phyloP scores from a whole-genome alignment of 2,888 invertebrate species.

The Drosophila eohydei region DNA sequence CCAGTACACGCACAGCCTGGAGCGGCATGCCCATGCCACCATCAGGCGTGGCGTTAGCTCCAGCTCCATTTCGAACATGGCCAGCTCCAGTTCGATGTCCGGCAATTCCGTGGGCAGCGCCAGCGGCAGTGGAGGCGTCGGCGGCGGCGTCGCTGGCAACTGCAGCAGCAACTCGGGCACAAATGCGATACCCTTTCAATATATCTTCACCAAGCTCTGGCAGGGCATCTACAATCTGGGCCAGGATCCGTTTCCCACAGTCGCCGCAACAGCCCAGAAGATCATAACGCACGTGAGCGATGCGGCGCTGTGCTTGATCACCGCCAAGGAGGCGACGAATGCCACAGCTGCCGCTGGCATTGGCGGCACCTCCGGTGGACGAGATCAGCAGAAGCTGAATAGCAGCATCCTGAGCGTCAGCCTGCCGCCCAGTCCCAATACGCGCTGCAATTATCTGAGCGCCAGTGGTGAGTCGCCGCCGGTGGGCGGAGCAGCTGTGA shows the following conservation, averaged over 20 bases:
- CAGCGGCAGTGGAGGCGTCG: neutral
- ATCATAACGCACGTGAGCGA: constrained; percentile 91
- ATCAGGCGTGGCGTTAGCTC: constrained; percentile 90
- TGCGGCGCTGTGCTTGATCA: constrained; percentile 86
- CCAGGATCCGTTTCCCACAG: constrained; percentile 94
- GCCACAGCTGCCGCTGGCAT: constrained; percentile 45
- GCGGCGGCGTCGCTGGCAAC: neutral
- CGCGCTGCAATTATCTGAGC: constrained; percentile 85
- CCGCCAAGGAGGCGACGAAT: constrained; percentile 84
- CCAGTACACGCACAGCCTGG: constrained; percentile 84
- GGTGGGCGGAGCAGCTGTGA: constrained; percentile 3
- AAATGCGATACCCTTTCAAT: constrained; percentile 84
- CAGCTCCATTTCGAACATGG: constrained; percentile 88
- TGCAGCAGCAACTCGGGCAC: constrained; percentile 20
- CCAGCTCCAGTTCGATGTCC: constrained; percentile 29
- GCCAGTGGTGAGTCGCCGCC: constrained; percentile 64
- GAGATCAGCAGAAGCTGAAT: constrained; percentile 73
- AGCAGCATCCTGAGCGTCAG: constrained; percentile 85
- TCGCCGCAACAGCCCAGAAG: constrained; percentile 91
- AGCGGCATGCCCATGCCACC: constrained; percentile 76
- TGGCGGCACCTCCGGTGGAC: neutral
- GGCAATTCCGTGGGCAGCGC: constrained; percentile 26
- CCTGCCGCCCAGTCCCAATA: constrained; percentile 88
- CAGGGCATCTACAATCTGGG: constrained; percentile 91
- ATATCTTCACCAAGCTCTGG: constrained; percentile 96